Conservation (phyloP, 2,113 vertebrate genomes). For the Callipepla californica region DNA sequence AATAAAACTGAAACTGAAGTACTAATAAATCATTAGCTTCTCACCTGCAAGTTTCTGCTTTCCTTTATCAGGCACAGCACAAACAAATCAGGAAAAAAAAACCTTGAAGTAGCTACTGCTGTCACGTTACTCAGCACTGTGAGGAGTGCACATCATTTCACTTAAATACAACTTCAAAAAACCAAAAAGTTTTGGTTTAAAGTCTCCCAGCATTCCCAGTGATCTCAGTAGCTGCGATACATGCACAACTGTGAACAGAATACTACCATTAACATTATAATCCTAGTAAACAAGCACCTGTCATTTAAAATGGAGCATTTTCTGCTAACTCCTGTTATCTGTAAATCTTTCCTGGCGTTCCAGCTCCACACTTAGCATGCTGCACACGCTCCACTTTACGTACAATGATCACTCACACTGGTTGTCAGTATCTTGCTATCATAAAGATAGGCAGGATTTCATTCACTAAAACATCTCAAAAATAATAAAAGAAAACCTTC, state of each 20-base stretch:
- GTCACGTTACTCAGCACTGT: not conserved
- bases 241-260: not conserved
- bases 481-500: not conserved
- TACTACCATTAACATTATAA: not conserved
- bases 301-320: slow-evolving; percentile 44
- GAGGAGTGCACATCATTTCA: not conserved
- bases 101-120: not conserved
- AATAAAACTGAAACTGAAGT: slow-evolving; percentile 62
- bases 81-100: not conserved
- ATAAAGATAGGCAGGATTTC: slow-evolving; percentile 2
- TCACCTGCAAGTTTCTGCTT: slow-evolving; percentile 39
- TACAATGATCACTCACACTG: not conserved
- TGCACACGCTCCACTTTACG: not conserved
- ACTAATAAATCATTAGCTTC: slow-evolving; percentile 61
- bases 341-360: slow-evolving; percentile 55
- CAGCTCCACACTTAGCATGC: slow-evolving; percentile 1
- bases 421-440: slow-evolving; percentile 23
- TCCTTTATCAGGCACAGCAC: not conserved
- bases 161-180: not conserved
- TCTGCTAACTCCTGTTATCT: slow-evolving; percentile 61
- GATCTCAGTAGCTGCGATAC: not conserved
- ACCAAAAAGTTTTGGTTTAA: not conserved
- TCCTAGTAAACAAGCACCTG: slow-evolving; percentile 56
- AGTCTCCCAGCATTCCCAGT: not conserved
- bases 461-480: not conserved